These are phyloP conservation scores for Myrmophylax atrothorax DNA, from an alignment of 2,113 vertebrate species.

Conservation along the genomic window DNA sequence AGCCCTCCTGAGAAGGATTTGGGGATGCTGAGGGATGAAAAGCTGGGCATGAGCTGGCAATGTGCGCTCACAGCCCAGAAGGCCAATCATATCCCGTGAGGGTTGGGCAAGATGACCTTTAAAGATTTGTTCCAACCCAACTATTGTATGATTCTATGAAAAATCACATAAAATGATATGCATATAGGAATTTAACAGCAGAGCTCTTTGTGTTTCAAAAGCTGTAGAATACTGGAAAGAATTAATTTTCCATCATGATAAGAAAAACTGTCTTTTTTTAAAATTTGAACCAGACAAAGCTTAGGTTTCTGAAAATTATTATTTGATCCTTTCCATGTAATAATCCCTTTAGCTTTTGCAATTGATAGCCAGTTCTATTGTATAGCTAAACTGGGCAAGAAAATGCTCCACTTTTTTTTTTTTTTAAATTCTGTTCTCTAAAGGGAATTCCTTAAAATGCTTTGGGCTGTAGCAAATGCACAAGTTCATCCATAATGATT, in stretches of 20 bases:
- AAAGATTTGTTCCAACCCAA: neutral
- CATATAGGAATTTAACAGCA: neutral
- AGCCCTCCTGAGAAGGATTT: neutral
- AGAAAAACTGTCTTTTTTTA: neutral
- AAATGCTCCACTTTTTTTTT: neutral
- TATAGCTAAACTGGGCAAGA: neutral
- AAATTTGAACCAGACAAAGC: neutral
- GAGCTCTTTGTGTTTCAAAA: neutral
- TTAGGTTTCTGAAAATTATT: neutral
- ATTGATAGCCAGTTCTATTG: neutral
- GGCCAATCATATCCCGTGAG: too few relatives aligned
- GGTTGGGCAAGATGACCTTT: neutral
- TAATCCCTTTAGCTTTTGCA: neutral
- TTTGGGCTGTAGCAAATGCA: neutral
- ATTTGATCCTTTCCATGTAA: neutral
- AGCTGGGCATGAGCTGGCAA: neutral
- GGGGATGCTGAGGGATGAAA: neutral
- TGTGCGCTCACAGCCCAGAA: neutral
- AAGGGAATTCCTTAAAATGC: neutral
- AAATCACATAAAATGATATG: neutral
- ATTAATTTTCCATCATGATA: neutral
- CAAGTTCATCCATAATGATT: neutral
- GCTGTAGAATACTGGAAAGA: neutral
- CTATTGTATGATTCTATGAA: neutral
- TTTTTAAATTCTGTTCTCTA: neutral